phyloP scores from a whole-genome alignment of 2,888 invertebrate genomes.

The Drosophila falleni region DNA sequence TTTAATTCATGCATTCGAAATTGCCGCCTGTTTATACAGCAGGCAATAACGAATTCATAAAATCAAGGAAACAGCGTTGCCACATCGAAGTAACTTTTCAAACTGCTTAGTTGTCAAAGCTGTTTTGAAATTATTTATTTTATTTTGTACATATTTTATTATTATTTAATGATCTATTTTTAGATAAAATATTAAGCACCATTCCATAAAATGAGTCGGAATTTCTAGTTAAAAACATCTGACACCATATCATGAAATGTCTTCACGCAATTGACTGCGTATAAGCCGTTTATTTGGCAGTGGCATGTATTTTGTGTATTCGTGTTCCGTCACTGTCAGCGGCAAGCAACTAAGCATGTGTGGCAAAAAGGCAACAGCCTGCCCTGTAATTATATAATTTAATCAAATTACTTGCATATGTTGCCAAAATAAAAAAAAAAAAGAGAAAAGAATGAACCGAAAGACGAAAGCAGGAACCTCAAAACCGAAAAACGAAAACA shows the following conservation, averaged over 20 bases:
- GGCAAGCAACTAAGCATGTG: slow-evolving; percentile 36
- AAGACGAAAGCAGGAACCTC: slow-evolving; percentile 30
- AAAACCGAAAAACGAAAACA: slow-evolving; percentile 53
- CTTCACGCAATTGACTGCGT: neutral
- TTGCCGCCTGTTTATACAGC: neutral
- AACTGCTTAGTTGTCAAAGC: neutral
- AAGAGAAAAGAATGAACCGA: slow-evolving; percentile 13
- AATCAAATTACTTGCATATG: slow-evolving; percentile 83
- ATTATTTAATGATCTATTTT: no score
- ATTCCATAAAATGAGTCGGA: no score
- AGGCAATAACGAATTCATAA: no score
- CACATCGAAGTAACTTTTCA: neutral
- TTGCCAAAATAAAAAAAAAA: slow-evolving; percentile 60
- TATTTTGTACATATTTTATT: neutral
- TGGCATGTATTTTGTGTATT: slow-evolving; percentile 33
- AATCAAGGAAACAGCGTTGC: neutral
- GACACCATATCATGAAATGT: neutral
- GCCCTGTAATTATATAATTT: slow-evolving; percentile 84
- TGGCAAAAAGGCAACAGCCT: slow-evolving; percentile 39
- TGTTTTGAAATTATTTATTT: neutral
- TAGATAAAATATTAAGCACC: no score
- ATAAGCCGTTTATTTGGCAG: neutral
- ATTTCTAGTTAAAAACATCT: no score
- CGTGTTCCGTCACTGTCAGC: slow-evolving; percentile 62
- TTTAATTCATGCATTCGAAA: neutral